Evolutionary conservation across 1,140 invertebrate species (phyloP).

Genomic region (Hesperophylax magnus): DNA sequence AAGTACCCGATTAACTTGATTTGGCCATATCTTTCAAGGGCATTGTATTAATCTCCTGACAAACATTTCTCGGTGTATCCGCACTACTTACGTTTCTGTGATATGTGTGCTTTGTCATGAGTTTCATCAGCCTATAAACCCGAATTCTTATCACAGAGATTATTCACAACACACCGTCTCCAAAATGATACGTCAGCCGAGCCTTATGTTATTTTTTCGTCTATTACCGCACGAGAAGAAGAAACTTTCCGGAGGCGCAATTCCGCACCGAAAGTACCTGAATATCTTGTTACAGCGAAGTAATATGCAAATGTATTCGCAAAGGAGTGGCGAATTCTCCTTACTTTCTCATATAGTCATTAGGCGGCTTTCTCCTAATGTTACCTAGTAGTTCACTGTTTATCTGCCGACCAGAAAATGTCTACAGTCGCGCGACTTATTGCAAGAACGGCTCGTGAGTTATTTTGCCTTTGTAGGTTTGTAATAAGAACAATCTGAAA

Average conservation of each 20-base stretch:
- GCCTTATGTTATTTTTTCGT: neutral
- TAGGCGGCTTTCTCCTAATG: conserved; percentile 18
- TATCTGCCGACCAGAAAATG: conserved; percentile 30
- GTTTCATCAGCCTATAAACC: no score
- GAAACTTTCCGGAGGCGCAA: neutral
- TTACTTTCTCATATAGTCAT: conserved; percentile 18
- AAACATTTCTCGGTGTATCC: no score
- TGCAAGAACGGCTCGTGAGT: neutral
- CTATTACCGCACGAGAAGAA: neutral
- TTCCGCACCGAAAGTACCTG: neutral
- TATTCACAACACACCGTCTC: neutral
- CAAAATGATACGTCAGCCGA: neutral
- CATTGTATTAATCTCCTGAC: no score
- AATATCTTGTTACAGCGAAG: conserved; percentile 13
- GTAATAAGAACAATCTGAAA: no score
- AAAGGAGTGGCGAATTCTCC: neutral
- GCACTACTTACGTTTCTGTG: no score
- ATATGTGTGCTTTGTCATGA: no score
- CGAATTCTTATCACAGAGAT: neutral
- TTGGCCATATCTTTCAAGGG: no score
- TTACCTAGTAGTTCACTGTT: neutral
- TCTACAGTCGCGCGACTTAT: neutral
- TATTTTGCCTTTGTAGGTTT: neutral
- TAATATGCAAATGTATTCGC: conserved; percentile 30
- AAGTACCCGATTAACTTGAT: no score